Evolutionary conservation across 2,113 vertebrate genomes (phyloP).

Genomic region (Peromyscus polionotus): DNA sequence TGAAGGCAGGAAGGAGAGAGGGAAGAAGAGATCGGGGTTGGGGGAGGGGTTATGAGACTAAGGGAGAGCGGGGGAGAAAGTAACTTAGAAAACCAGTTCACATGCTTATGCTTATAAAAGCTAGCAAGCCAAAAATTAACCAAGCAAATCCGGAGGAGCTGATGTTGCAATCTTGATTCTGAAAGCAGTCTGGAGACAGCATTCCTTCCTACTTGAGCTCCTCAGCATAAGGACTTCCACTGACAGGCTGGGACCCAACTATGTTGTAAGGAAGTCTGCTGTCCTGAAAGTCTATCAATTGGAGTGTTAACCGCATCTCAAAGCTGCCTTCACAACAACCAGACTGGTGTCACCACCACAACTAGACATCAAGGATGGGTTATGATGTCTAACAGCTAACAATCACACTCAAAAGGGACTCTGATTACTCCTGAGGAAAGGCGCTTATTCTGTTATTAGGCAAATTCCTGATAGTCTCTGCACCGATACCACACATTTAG

Average conservation of each 20-base stretch:
- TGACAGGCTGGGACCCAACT: background rate
- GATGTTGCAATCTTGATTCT: background rate
- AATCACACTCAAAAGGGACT: background rate
- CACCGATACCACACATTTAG: background rate
- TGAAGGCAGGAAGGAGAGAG: too few species aligned
- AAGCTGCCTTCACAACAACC: slow-evolving; percentile 26
- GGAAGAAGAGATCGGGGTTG: background rate
- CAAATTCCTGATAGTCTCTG: background rate
- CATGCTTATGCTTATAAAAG: background rate
- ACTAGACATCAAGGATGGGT: background rate
- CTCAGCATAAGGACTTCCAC: background rate
- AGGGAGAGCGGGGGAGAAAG: background rate
- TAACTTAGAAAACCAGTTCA: background rate
- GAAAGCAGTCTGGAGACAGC: background rate
- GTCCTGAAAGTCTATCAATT: background rate
- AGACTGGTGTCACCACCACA: background rate
- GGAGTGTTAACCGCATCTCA: background rate
- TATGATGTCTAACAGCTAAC: background rate
- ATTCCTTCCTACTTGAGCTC: background rate
- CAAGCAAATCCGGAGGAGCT: background rate
- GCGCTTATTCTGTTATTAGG: background rate
- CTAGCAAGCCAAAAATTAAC: background rate
- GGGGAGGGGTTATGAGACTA: background rate
- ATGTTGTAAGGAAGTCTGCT: background rate
- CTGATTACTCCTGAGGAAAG: background rate